Conservation (phyloP, 2,888 invertebrate species). For the Catocala nupta region DNA sequence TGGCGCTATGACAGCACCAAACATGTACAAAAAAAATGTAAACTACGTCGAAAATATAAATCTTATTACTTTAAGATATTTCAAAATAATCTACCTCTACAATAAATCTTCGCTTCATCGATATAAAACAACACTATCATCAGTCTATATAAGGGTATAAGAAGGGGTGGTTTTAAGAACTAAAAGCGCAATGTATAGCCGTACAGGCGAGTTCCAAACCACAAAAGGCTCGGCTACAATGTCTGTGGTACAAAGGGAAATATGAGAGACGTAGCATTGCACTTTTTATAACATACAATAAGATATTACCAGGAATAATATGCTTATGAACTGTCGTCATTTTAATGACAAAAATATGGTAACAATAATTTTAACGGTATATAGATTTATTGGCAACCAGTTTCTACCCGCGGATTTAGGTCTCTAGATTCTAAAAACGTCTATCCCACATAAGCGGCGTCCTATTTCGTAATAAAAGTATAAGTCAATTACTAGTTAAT, state of each 20-base stretch:
- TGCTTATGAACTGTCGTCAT: slow-evolving; percentile 24
- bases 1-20: too few relatives aligned
- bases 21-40: too few relatives aligned
- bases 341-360: too few relatives aligned
- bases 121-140: slow-evolving; percentile 31
- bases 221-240: slow-evolving; percentile 78
- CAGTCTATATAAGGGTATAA: slow-evolving; percentile 25
- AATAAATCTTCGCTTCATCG: not conserved
- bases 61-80: too few relatives aligned
- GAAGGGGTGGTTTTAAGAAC: slow-evolving; percentile 74
- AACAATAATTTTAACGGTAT: not conserved
- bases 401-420: too few relatives aligned
- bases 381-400: too few relatives aligned
- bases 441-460: too few relatives aligned
- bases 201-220: slow-evolving; percentile 66
- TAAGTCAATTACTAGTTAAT: too few relatives aligned
- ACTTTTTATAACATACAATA: slow-evolving; percentile 39
- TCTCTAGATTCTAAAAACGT: too few relatives aligned
- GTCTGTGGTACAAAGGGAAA: slow-evolving; percentile 66
- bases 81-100: too few relatives aligned
- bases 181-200: slow-evolving; percentile 76
- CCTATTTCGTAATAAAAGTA: too few relatives aligned
- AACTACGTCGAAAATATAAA: too few relatives aligned
- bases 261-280: slow-evolving; percentile 52
- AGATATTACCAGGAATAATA: slow-evolving; percentile 33